These are phyloP conservation scores for Rhadina sibilatrix DNA, from an alignment of 2,113 vertebrate genomes.

Conservation along the genomic window DNA sequence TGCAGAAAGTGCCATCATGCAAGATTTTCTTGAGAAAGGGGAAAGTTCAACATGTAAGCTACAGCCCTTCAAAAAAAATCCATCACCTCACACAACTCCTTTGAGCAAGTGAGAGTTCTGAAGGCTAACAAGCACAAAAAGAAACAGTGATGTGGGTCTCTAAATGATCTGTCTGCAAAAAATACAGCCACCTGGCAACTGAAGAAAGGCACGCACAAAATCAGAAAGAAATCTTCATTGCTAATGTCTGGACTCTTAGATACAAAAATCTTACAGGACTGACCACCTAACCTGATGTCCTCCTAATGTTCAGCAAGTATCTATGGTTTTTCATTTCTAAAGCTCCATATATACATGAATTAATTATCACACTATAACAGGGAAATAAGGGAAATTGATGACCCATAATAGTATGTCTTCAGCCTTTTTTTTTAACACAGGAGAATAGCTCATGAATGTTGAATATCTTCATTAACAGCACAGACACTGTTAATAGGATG, in stretches of 20 bases:
- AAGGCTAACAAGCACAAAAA: neutral
- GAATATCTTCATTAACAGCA: neutral
- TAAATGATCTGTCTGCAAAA: neutral
- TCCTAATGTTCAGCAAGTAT: neutral
- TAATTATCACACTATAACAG: neutral
- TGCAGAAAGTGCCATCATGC: neutral
- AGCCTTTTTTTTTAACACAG: neutral
- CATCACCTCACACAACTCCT: neutral
- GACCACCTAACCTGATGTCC: neutral
- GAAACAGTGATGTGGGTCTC: neutral
- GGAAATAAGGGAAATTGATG: slow-evolving; percentile 19
- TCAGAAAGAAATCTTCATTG: neutral
- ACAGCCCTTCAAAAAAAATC: neutral
- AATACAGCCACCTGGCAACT: neutral
- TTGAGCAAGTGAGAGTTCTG: neutral
- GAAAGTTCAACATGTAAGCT: neutral
- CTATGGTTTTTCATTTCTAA: neutral
- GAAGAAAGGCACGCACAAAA: neutral
- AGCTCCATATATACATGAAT: neutral
- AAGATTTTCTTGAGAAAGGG: neutral
- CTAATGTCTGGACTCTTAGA: neutral
- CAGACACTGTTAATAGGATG: neutral
- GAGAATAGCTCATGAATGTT: slow-evolving; percentile 9
- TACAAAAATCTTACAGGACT: neutral
- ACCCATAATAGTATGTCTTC: neutral